Conservation (phyloP, 2,888 invertebrate genomes). For the Cyclophora punctaria region DNA sequence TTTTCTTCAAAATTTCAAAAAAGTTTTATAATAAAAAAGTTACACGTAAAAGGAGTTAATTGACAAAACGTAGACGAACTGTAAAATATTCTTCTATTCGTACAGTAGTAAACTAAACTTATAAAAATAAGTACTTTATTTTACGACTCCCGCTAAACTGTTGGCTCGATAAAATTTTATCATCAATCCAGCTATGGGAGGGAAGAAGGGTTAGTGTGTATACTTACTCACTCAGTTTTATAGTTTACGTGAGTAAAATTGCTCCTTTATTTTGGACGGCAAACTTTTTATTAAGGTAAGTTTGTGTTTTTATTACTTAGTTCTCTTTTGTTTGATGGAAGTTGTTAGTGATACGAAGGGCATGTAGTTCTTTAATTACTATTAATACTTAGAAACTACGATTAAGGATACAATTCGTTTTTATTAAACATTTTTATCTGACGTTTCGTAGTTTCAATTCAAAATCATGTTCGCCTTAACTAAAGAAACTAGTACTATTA, state of each 20-base stretch:
- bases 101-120: constrained; percentile 46
- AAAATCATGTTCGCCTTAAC: no score
- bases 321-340: constrained; percentile 18
- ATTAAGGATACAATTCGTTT: no score
- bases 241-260: constrained; percentile 55
- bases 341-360: constrained; percentile 16
- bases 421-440: no score
- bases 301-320: constrained; percentile 32
- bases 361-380: constrained; percentile 12
- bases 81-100: constrained; percentile 39
- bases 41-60: not conserved
- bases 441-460: no score
- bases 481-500: no score
- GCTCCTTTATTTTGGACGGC: constrained; percentile 3
- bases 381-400: no score
- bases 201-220: constrained; percentile 14
- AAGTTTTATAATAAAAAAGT: not conserved
- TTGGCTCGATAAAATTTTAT: constrained; percentile 61
- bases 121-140: constrained; percentile 48
- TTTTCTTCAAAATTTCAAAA: not conserved
- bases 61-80: constrained; percentile 25
- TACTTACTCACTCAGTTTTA: constrained; percentile 31
- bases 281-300: constrained; percentile 34
- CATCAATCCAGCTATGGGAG: constrained; percentile 42
- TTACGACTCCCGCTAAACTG: constrained; percentile 56